Evolutionary conservation across 2,888 invertebrate species (phyloP).

Genomic region (Plutella xylostella): DNA sequence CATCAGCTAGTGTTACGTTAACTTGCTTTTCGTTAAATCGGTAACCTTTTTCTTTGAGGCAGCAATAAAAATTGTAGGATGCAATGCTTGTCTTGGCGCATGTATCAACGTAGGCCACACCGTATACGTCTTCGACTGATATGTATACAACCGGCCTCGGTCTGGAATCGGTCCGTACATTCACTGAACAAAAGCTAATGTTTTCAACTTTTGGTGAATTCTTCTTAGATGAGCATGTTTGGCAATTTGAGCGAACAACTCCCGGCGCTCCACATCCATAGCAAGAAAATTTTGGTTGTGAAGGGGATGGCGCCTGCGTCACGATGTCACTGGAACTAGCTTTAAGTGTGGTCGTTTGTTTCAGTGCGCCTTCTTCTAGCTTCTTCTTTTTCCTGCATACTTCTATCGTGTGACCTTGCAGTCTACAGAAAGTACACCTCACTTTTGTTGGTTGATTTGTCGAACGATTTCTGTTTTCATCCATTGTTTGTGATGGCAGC

Average conservation of each 20-base stretch:
- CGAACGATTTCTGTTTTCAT: too few species aligned
- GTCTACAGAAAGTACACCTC: too few species aligned
- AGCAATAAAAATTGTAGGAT: constrained; percentile 12
- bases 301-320: too few species aligned
- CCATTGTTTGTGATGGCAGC: too few species aligned
- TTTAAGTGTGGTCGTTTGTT: too few species aligned
- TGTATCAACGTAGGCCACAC: constrained; percentile 12
- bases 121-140: constrained; percentile 8
- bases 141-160: constrained; percentile 12
- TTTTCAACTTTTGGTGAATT: constrained; percentile 1
- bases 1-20: constrained; percentile 14
- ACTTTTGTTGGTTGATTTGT: too few species aligned
- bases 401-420: too few species aligned
- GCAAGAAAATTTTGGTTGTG: too few species aligned
- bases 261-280: constrained; percentile 12
- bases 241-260: constrained; percentile 7
- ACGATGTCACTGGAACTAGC: too few species aligned
- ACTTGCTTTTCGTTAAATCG: constrained; percentile 5
- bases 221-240: not conserved
- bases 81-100: constrained; percentile 16
- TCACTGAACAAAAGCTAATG: constrained; percentile 11
- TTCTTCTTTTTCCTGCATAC: too few species aligned
- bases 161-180: constrained; percentile 7
- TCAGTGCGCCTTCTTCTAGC: too few species aligned
- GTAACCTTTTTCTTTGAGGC: constrained; percentile 6